phyloP scores from a whole-genome alignment of 2,888 invertebrate genomes.

The Cephus pulcher region DNA sequence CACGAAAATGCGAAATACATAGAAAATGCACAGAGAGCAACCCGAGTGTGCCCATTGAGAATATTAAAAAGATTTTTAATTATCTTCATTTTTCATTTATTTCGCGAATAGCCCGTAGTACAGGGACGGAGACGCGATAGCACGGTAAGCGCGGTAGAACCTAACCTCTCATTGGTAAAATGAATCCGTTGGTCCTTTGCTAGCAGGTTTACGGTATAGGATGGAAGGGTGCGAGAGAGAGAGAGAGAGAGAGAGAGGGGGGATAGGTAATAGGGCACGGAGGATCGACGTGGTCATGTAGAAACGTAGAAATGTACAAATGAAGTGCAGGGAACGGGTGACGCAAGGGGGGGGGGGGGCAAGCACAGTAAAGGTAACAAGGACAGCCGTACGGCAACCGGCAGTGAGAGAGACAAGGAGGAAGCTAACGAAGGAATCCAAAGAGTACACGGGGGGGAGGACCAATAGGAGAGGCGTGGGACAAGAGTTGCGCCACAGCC shows the following conservation, averaged over 20 bases:
- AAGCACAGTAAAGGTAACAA: neutral
- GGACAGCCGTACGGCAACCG: neutral
- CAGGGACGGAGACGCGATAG: neutral
- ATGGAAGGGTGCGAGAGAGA: constrained; percentile 12
- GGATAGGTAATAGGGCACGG: neutral
- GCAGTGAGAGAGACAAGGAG: constrained; percentile 18
- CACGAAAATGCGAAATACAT: neutral
- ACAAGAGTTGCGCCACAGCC: constrained; percentile 16
- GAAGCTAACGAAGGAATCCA: constrained; percentile 18
- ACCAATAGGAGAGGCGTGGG: constrained; percentile 29
- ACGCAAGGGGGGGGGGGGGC: neutral
- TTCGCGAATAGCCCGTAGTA: constrained; percentile 15
- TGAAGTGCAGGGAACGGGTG: neutral
- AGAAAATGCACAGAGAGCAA: neutral
- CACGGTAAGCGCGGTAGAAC: neutral
- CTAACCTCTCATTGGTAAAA: neutral
- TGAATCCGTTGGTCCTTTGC: neutral
- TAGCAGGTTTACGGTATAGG: neutral
- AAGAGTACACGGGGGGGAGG: constrained; percentile 18
- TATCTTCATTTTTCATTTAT: constrained; percentile 43
- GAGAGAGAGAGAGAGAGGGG: constrained; percentile 21
- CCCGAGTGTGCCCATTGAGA: constrained; percentile 15
- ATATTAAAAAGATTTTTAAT: constrained; percentile 44
- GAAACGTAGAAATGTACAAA: neutral
- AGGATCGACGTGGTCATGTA: neutral